A percentile compares a stretch with the other conserved stretches of the same genome.
These are phyloP conservation scores for Achroia grisella DNA, from an alignment of 1,140 invertebrate genomes.

Conservation along the genomic window DNA sequence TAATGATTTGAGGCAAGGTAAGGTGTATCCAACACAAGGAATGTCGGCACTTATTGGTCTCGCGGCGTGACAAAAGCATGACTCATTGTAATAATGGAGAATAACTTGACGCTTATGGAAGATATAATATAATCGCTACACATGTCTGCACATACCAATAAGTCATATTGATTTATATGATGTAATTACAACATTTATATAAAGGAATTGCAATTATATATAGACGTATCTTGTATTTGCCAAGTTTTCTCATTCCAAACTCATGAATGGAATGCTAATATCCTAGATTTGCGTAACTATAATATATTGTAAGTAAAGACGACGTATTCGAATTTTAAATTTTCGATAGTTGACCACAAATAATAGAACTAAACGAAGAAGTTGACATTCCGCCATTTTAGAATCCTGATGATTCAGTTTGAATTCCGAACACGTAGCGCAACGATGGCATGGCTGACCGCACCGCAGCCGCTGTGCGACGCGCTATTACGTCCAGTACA, in stretches of 20 bases:
- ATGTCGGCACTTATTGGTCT: background rate
- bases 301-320: background rate
- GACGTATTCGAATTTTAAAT: background rate
- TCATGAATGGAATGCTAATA: background rate
- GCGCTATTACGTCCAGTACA: background rate
- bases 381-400: constrained; percentile 51
- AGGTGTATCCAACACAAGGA: background rate
- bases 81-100: constrained; percentile 2
- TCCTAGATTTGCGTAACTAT: constrained; percentile 1
- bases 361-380: constrained; percentile 1
- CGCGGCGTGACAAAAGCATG: background rate
- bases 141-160: too few species aligned
- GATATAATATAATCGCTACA: too few species aligned
- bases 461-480: constrained; percentile 26
- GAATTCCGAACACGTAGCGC: constrained; percentile 53
- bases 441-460: constrained; percentile 20
- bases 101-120: background rate
- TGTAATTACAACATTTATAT: too few species aligned
- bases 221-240: too few species aligned
- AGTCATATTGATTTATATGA: too few species aligned
- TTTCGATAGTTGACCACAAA: background rate
- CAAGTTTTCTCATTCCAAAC: background rate
- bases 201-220: too few species aligned
- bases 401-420: constrained; percentile 57
- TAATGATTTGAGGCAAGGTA: background rate